These are phyloP conservation scores for Sialia sialis DNA, from an alignment of 2,113 vertebrate species.

Conservation along the genomic window DNA sequence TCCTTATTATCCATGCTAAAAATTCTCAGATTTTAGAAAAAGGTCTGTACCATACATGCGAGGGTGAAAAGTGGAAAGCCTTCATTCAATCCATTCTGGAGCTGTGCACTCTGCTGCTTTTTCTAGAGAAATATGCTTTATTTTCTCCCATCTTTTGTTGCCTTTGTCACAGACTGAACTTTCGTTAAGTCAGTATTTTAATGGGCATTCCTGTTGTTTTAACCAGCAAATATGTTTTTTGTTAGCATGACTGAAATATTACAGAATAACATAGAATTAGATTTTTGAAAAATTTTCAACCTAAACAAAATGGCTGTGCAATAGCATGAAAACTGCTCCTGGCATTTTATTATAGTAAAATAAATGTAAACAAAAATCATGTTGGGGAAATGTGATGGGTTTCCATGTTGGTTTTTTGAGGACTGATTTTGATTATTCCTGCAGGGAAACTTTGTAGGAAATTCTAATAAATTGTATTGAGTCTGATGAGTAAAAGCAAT, in stretches of 20 bases:
- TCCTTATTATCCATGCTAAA: not conserved
- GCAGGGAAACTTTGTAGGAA: not conserved
- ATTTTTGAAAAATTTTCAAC: not conserved
- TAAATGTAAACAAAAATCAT: not conserved
- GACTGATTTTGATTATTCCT: not conserved
- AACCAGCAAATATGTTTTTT: not conserved
- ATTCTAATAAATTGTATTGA: not conserved
- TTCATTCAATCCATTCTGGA: not conserved
- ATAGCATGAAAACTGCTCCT: not conserved
- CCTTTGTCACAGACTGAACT: not conserved
- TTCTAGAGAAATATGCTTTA: not conserved
- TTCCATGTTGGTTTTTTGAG: not conserved
- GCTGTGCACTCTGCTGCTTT: not conserved
- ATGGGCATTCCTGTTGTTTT: not conserved
- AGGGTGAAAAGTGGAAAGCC: not conserved
- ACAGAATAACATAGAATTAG: not conserved
- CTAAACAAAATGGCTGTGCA: not conserved
- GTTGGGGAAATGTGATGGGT: accelerated
- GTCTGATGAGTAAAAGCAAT: not conserved
- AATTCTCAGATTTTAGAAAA: not conserved
- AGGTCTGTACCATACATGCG: not conserved
- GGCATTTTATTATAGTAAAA: not conserved
- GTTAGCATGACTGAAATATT: not conserved
- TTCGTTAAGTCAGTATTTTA: not conserved
- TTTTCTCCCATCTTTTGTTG: not conserved